Evolutionary conservation across 1,140 invertebrate species (phyloP).

Genomic region (Reticulitermes speratus): DNA sequence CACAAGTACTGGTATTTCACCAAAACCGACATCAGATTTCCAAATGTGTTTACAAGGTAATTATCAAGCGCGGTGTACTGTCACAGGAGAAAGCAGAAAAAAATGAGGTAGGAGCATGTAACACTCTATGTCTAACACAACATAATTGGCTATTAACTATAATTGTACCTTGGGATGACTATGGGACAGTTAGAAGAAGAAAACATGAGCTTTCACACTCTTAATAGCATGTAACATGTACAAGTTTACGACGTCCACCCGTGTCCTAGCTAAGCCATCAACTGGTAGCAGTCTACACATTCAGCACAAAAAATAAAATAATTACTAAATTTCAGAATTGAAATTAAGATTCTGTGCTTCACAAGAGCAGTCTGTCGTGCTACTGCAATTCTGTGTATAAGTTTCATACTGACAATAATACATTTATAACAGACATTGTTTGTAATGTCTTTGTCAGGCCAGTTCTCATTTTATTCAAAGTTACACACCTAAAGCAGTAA

Average conservation of each 20-base stretch:
- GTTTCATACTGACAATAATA: not conserved
- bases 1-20: not conserved
- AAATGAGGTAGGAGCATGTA: constrained; percentile 3
- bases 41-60: not conserved
- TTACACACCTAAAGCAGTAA: not conserved
- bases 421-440: not conserved
- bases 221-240: not conserved
- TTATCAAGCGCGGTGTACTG: not conserved
- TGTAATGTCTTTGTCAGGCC: not conserved
- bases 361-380: not conserved
- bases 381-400: not conserved
- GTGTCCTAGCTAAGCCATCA: not conserved
- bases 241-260: not conserved
- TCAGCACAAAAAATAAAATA: not conserved
- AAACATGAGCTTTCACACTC: not conserved
- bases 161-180: constrained; percentile 18
- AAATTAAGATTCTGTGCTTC: not conserved
- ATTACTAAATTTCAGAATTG: not conserved
- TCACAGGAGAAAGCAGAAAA: not conserved
- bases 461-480: not conserved
- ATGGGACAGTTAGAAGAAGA: not conserved
- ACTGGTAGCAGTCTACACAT: not conserved
- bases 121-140: not conserved
- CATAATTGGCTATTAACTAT: not conserved
- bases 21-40: not conserved